phyloP scores from a whole-genome alignment of 2,797 vertebrate genomes.

The Argyrosomus regius region DNA sequence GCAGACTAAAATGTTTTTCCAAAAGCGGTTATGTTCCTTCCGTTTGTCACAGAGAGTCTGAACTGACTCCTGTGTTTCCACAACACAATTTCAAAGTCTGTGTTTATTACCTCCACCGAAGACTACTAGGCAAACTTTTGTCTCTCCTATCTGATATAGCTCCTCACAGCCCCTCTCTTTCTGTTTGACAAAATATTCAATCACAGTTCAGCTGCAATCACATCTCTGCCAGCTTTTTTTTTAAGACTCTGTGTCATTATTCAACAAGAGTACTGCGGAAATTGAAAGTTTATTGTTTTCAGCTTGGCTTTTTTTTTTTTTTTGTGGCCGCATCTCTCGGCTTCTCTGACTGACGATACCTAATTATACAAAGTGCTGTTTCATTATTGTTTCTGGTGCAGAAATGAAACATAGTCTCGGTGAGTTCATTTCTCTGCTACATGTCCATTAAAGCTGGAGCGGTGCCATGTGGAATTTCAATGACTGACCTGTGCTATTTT shows the following conservation, averaged over 20 bases:
- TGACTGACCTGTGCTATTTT: slow-evolving; percentile 75
- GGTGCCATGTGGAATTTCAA: slow-evolving; percentile 73
- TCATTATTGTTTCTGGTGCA: slow-evolving; percentile 55
- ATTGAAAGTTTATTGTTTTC: slow-evolving; percentile 59
- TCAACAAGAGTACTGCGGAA: slow-evolving; percentile 31
- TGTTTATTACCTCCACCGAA: slow-evolving; percentile 23
- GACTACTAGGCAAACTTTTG: slow-evolving; percentile 1
- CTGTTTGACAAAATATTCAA: slow-evolving; percentile 37
- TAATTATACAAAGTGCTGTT: slow-evolving; percentile 76
- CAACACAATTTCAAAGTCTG: background rate
- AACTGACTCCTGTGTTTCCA: background rate
- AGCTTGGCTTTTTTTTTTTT: slow-evolving; percentile 18
- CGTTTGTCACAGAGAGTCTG: slow-evolving; percentile 21
- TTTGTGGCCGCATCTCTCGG: background rate
- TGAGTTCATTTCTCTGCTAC: slow-evolving; percentile 39
- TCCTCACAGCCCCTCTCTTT: slow-evolving; percentile 1
- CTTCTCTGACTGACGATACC: slow-evolving; percentile 24
- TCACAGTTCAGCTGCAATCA: slow-evolving; percentile 30
- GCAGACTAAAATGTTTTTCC: slow-evolving; percentile 1
- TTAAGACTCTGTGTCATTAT: slow-evolving; percentile 30
- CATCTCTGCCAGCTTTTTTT: slow-evolving; percentile 7
- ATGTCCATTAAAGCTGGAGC: slow-evolving; percentile 62
- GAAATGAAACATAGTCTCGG: slow-evolving; percentile 53
- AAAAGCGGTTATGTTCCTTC: slow-evolving; percentile 9
- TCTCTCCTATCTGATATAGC: background rate